Conservation (phyloP, 1,140 invertebrate genomes). For the Drosophila athabasca region DNA sequence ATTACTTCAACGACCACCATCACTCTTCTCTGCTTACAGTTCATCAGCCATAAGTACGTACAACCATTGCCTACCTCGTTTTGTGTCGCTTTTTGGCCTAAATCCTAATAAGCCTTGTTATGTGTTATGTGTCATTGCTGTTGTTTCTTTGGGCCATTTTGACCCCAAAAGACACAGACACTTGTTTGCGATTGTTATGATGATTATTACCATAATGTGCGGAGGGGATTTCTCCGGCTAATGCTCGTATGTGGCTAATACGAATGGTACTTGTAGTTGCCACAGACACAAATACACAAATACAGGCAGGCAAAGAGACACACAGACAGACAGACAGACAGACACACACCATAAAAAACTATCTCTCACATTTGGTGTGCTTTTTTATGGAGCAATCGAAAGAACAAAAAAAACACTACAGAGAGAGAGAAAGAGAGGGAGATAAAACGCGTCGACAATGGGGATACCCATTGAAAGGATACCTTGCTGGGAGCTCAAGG, state of each 20-base stretch:
- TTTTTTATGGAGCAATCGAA: constrained; percentile 46
- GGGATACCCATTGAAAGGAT: too few relatives aligned
- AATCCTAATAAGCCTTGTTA: constrained; percentile 47
- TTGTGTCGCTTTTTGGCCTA: neutral
- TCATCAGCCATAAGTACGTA: too few relatives aligned
- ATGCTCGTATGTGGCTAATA: constrained; percentile 57
- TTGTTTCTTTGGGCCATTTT: neutral
- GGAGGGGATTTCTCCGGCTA: neutral
- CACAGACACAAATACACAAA: too few relatives aligned
- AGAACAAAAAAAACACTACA: neutral
- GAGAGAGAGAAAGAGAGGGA: too few relatives aligned
- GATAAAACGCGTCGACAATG: too few relatives aligned
- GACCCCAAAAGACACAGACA: constrained; percentile 12
- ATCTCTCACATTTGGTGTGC: constrained; percentile 49
- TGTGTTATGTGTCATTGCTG: constrained; percentile 38
- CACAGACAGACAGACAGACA: constrained; percentile 4
- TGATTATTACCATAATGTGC: constrained; percentile 47
- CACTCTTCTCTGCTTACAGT: too few relatives aligned
- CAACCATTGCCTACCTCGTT: too few relatives aligned
- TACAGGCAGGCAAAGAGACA: neutral
- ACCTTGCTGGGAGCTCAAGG: too few relatives aligned
- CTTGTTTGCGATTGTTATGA: constrained; percentile 56
- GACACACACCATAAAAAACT: constrained; percentile 33
- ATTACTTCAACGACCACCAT: too few relatives aligned
- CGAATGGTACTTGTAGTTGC: constrained; percentile 3